Percentiles rank a stretch among this genome's conserved stretches.
Conservation (phyloP, 37 sponge, comb jelly and placozoan genomes). For the Ianthella basta region DNA sequence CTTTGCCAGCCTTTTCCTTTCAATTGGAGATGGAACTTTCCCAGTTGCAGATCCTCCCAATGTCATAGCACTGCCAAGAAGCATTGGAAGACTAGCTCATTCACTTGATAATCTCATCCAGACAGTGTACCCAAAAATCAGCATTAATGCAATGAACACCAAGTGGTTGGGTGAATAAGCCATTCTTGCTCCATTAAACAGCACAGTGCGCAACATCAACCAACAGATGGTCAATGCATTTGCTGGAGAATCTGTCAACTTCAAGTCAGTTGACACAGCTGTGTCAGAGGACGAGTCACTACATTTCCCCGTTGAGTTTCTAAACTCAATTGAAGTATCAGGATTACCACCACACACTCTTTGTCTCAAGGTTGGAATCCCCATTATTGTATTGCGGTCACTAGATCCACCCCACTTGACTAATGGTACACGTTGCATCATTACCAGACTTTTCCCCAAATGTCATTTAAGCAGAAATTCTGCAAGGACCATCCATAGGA, state of each 20-base stretch:
- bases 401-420: conserved; percentile 28
- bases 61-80: not conserved
- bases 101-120: no score
- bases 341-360: conserved; percentile 34
- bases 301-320: conserved; percentile 27
- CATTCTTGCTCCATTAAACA: no score
- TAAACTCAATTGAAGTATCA: conserved; percentile 29
- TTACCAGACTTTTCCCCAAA: conserved; percentile 15
- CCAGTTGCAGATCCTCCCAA: not conserved
- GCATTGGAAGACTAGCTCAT: no score
- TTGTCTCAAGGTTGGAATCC: conserved; percentile 11
- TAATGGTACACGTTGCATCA: conserved; percentile 32
- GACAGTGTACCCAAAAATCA: no score
- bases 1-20: not conserved
- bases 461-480: conserved; percentile 16
- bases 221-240: not conserved
- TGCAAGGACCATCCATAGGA: not conserved
- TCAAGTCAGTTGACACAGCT: conserved; percentile 31
- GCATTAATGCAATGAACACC: no score
- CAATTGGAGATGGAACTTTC: conserved; percentile 14
- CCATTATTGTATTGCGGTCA: conserved; percentile 33
- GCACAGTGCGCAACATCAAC: conserved; percentile 4
- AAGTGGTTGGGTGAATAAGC: no score
- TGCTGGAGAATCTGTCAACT: not conserved
- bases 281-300: not conserved